These are phyloP conservation scores for Caerostris extrusa DNA, from an alignment of 1,140 invertebrate species.

Conservation along the genomic window DNA sequence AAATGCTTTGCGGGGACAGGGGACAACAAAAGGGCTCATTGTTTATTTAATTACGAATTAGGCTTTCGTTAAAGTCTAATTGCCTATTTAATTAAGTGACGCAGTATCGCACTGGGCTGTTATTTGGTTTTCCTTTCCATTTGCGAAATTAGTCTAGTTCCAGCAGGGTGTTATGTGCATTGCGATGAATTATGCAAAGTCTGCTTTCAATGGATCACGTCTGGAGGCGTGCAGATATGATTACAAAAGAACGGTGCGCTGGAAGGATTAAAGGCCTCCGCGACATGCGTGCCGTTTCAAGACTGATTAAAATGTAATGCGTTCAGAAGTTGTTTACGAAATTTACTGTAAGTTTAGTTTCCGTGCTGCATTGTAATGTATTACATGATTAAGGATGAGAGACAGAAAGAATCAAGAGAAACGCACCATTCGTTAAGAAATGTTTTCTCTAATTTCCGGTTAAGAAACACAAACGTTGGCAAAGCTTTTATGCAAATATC, in stretches of 20 bases:
- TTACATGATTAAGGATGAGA: not conserved
- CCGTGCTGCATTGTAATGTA: not conserved
- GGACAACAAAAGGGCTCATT: not conserved
- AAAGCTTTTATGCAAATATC: no score
- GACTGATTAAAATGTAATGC: not conserved
- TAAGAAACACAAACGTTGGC: no score
- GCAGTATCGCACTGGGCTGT: not conserved
- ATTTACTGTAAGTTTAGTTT: not conserved
- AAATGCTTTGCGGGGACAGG: not conserved
- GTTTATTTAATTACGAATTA: conserved; percentile 62
- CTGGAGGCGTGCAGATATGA: not conserved
- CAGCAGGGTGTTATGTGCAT: not conserved
- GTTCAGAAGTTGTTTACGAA: not conserved
- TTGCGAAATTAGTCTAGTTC: conserved; percentile 37
- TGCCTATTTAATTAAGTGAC: conserved; percentile 65
- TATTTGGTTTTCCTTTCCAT: conserved; percentile 55
- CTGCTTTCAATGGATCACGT: conserved; percentile 23
- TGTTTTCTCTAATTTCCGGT: no score
- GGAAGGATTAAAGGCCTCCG: not conserved
- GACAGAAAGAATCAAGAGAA: not conserved
- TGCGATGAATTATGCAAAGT: conserved; percentile 24
- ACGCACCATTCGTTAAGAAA: not conserved
- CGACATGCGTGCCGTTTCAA: not conserved
- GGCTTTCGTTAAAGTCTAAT: conserved; percentile 63
- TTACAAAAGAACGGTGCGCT: not conserved